A percentile compares a stretch with the other conserved stretches of the same genome.
These are phyloP conservation scores for Bolinopsis microptera DNA, from an alignment of 37 sponge, comb jelly and placozoan species.

Conservation along the genomic window DNA sequence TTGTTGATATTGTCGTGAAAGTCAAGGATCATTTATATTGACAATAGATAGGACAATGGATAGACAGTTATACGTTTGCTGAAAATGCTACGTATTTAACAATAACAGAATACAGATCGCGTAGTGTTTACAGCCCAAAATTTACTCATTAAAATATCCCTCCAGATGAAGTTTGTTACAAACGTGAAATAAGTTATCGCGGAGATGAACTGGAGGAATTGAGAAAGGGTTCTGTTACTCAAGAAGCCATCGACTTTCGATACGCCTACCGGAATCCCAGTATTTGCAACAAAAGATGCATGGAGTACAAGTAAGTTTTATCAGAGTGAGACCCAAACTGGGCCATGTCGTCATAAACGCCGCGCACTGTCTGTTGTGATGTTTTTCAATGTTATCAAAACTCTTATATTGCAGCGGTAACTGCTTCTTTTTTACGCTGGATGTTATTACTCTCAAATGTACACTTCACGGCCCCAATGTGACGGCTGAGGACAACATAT, in stretches of 20 bases:
- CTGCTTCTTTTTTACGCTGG: background rate
- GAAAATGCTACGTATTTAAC: no score
- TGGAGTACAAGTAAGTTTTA: background rate
- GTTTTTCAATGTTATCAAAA: no score
- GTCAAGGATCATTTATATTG: no score
- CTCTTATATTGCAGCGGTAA: background rate
- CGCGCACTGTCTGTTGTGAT: background rate
- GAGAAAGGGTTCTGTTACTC: background rate
- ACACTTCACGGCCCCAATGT: background rate
- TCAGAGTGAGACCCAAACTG: no score
- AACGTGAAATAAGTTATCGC: background rate
- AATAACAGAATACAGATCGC: no score
- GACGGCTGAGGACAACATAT: background rate
- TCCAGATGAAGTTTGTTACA: background rate
- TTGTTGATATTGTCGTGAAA: no score
- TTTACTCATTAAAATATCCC: no score
- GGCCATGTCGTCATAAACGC: no score
- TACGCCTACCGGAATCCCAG: background rate
- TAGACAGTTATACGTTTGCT: no score
- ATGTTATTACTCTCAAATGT: background rate
- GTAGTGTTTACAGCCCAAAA: no score
- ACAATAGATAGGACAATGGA: no score
- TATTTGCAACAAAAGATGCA: background rate
- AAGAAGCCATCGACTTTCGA: background rate
- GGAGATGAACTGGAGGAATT: background rate